Evolutionary conservation across 2,113 vertebrate genomes (phyloP).

Genomic region (Ceuthmochares aereus): DNA sequence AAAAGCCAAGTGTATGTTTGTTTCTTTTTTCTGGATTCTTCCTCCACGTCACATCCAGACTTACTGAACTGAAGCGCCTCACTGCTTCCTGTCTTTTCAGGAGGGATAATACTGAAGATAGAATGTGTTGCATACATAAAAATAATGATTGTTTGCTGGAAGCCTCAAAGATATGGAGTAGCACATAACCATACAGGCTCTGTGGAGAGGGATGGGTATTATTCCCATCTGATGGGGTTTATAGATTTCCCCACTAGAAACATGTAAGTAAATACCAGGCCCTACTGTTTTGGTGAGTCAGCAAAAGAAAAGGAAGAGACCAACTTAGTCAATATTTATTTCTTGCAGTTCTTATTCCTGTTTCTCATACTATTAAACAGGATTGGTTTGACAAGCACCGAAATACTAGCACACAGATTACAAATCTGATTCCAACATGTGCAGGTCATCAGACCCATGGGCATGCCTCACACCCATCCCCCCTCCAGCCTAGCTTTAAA

Average conservation of each 20-base stretch:
- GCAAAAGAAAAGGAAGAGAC: slow-evolving; percentile 8
- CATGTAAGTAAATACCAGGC: neutral
- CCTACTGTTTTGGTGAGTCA: slow-evolving; percentile 17
- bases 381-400: neutral
- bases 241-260: neutral
- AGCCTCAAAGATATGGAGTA: neutral
- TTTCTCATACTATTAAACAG: neutral
- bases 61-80: neutral
- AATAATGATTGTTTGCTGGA: neutral
- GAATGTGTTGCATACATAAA: neutral
- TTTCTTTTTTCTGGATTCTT: slow-evolving; percentile 26
- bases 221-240: neutral
- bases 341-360: neutral
- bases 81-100: slow-evolving; percentile 32
- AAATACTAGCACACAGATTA: neutral
- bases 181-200: neutral
- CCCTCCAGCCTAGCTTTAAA: neutral
- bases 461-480: neutral
- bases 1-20: slow-evolving; percentile 34
- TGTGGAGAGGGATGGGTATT: neutral
- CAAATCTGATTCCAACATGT: neutral
- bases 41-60: slow-evolving; percentile 22
- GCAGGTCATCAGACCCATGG: neutral
- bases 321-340: neutral
- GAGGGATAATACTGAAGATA: neutral